phyloP scores from a whole-genome alignment of 2,797 vertebrate species.

The Clamator glandarius region DNA sequence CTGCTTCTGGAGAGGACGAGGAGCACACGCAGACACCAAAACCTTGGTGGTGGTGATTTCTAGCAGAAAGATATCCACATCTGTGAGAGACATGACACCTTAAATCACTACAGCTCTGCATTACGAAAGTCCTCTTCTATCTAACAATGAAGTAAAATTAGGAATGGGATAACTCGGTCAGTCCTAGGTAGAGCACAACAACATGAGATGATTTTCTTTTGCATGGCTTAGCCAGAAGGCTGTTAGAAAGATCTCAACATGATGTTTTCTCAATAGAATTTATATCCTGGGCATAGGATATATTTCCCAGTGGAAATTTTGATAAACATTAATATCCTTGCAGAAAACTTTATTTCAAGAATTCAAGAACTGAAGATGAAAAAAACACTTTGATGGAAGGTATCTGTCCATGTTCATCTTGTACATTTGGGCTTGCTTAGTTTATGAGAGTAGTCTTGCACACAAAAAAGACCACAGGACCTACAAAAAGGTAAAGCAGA shows the following conservation, averaged over 20 bases:
- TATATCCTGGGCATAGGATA: neutral
- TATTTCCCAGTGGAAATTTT: neutral
- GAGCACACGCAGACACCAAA: neutral
- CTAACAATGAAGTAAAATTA: neutral
- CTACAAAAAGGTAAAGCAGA: constrained; percentile 4
- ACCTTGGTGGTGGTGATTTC: neutral
- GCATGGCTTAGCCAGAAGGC: neutral
- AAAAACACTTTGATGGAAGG: neutral
- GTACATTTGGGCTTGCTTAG: neutral
- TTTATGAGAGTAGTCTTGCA: neutral
- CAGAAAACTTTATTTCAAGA: neutral
- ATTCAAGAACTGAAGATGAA: neutral
- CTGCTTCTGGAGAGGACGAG: neutral
- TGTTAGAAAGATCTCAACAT: neutral
- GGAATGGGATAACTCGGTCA: neutral
- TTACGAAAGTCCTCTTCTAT: neutral
- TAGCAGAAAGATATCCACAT: neutral
- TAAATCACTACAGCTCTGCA: neutral
- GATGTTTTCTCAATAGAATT: neutral
- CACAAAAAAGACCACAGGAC: neutral
- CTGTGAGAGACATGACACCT: neutral
- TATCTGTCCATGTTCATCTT: neutral
- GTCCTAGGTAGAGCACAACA: neutral
- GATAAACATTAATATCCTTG: neutral
- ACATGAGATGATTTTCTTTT: neutral